phyloP scores from a whole-genome alignment of 2,888 invertebrate species.

The Morinoia aosen region DNA sequence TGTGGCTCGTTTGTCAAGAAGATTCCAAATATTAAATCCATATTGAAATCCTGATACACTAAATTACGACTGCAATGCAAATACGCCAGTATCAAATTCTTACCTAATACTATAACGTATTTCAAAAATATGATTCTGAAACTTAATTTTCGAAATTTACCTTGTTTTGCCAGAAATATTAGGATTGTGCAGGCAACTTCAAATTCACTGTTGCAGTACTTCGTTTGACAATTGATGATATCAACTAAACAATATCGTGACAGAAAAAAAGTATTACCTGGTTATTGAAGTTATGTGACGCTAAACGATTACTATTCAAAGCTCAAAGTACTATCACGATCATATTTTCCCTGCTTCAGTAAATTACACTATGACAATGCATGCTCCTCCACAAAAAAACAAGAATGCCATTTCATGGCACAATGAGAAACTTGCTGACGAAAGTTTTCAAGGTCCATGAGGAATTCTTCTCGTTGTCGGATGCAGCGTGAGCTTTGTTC shows the following conservation, averaged over 20 bases:
- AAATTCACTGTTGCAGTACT: neutral
- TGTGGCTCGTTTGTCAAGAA: neutral
- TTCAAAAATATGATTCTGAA: neutral
- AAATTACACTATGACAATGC: neutral
- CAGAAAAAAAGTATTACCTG: neutral
- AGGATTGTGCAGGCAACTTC: neutral
- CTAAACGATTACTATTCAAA: neutral
- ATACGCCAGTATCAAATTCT: neutral
- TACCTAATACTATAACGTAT: neutral
- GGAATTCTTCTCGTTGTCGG: neutral
- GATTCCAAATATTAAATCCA: neutral
- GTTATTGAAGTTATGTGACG: neutral
- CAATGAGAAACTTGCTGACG: slow-evolving; percentile 31
- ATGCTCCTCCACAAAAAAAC: neutral
- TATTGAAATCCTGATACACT: neutral
- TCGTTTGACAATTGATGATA: neutral
- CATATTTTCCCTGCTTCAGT: neutral
- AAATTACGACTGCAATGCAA: neutral
- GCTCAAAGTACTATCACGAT: neutral
- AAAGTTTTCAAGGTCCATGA: slow-evolving; percentile 27
- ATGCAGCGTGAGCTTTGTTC: neutral
- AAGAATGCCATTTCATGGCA: neutral
- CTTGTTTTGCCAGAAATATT: neutral
- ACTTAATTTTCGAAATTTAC: neutral
- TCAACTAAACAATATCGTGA: neutral